Conservation (phyloP, 2,888 invertebrate species). For the Apodemia duryi region DNA sequence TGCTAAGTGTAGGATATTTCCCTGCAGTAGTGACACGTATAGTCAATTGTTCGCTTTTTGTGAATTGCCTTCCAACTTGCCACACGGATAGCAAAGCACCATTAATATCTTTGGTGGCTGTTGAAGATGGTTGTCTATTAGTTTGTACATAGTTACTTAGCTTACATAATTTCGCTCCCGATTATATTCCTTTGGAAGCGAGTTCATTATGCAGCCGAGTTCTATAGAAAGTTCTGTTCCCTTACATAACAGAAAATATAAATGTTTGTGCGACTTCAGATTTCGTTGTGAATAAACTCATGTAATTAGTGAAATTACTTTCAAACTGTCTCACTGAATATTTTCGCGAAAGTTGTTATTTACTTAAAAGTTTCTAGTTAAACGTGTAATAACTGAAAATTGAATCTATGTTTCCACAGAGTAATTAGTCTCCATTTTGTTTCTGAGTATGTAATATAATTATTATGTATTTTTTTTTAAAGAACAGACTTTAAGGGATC, state of each 20-base stretch:
- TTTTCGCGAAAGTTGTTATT: conserved; percentile 3
- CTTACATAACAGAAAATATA: not conserved
- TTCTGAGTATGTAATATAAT: no score
- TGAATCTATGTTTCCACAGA: not conserved
- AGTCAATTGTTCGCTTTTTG: no score
- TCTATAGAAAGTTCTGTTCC: conserved; percentile 7
- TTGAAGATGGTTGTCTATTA: no score
- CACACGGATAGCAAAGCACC: no score
- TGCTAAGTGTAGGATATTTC: no score
- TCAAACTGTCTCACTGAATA: conserved; percentile 6
- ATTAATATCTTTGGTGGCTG: no score
- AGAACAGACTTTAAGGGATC: no score
- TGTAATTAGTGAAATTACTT: conserved; percentile 13
- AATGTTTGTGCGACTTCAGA: conserved; percentile 6
- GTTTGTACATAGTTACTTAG: not conserved
- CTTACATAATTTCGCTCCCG: not conserved
- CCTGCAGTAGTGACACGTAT: no score
- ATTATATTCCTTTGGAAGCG: not conserved
- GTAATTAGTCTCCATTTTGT: not conserved
- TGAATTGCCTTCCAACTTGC: no score
- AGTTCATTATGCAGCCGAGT: not conserved
- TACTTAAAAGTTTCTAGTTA: not conserved
- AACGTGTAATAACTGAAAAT: not conserved
- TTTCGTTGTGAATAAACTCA: conserved; percentile 7
- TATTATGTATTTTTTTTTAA: no score